A percentile compares a stretch with the other conserved stretches of the same genome.
Conservation (phyloP, 2,113 vertebrate genomes). For the Hystrix cristata region DNA sequence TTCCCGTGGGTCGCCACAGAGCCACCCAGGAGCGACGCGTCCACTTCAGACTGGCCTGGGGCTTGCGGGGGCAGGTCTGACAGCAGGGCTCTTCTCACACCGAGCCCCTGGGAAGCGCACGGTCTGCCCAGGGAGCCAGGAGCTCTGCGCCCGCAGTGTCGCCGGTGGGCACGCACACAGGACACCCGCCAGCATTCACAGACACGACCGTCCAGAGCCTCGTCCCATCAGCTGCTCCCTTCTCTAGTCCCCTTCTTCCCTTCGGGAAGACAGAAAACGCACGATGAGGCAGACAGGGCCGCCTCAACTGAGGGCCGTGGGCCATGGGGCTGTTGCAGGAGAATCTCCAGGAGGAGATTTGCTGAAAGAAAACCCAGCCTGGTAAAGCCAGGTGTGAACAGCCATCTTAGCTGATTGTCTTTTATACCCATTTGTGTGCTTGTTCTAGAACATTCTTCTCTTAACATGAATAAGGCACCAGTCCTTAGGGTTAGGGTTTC, state of each 20-base stretch:
- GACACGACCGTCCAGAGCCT: too few species aligned
- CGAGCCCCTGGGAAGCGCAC: background rate
- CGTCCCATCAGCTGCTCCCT: too few species aligned
- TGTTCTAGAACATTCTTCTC: background rate
- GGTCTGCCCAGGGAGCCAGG: too few species aligned
- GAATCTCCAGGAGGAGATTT: background rate
- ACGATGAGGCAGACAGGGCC: background rate
- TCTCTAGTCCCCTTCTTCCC: background rate
- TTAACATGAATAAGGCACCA: background rate
- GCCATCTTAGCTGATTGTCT: accelerated
- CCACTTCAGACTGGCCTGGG: background rate
- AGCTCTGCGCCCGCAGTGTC: too few species aligned
- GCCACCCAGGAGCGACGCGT: too few species aligned
- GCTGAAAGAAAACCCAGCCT: background rate
- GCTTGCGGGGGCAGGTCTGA: too few species aligned
- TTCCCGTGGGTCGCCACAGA: too few species aligned
- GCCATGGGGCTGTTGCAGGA: background rate
- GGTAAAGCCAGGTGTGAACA: accelerated
- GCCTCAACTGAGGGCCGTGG: too few species aligned
- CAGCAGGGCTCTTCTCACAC: too few species aligned
- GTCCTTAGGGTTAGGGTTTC: too few species aligned
- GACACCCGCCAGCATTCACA: background rate
- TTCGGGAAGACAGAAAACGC: background rate
- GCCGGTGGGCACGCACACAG: accelerated
- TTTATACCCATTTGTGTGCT: background rate